These are phyloP conservation scores for Aphelinus atriplicis DNA, from an alignment of 1,140 invertebrate species.

Conservation along the genomic window DNA sequence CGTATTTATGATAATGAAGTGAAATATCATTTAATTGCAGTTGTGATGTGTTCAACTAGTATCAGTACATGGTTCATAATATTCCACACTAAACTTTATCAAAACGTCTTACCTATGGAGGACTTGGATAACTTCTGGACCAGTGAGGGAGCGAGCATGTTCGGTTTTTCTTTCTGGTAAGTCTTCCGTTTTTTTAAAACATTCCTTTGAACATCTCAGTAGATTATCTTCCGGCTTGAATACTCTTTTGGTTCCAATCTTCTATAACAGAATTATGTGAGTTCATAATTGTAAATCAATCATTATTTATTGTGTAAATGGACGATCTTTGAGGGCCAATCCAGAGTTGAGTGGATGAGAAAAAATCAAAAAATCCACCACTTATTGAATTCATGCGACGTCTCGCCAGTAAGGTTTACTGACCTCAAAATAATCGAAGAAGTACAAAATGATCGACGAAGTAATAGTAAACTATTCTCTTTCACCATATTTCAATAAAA, in stretches of 20 bases:
- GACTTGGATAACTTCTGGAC: slow-evolving; percentile 80
- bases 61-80: slow-evolving; percentile 80
- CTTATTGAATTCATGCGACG: no score
- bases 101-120: slow-evolving; percentile 81
- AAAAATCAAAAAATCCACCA: no score
- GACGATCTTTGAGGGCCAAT: no score
- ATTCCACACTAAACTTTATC: slow-evolving; percentile 77
- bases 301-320: background rate
- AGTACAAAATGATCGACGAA: no score
- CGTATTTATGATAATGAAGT: no score
- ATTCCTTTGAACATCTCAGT: no score
- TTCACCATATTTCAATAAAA: no score
- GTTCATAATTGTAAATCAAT: slow-evolving; percentile 1
- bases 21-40: slow-evolving; percentile 63
- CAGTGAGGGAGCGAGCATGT: slow-evolving; percentile 73
- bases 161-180: slow-evolving; percentile 85
- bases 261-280: background rate
- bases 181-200: slow-evolving; percentile 15
- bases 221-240: background rate
- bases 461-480: no score
- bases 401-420: no score
- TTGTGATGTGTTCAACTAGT: slow-evolving; percentile 75
- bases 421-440: no score
- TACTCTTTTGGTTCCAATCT: background rate
- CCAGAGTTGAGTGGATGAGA: no score